phyloP scores from a whole-genome alignment of 2,797 vertebrate genomes.

The Falco naumanni region DNA sequence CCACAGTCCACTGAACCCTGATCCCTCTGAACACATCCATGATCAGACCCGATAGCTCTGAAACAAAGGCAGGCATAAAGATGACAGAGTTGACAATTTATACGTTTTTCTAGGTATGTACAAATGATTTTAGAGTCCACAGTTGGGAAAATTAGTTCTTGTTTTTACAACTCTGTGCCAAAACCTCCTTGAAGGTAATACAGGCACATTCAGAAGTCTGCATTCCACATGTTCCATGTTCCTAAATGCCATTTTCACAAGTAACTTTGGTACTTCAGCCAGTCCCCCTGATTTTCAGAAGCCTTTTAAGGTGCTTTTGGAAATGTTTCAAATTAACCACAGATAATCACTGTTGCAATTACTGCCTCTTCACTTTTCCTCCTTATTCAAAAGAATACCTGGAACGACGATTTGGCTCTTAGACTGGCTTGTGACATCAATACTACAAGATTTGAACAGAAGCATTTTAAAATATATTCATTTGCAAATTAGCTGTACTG shows the following conservation, averaged over 20 bases:
- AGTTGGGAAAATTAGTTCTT: background rate
- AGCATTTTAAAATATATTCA: background rate
- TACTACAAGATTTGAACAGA: background rate
- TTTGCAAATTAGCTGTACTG: background rate
- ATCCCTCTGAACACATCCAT: background rate
- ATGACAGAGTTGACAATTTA: background rate
- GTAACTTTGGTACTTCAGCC: background rate
- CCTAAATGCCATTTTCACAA: background rate
- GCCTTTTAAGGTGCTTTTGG: background rate
- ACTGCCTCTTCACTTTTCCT: background rate
- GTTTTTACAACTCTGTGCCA: background rate
- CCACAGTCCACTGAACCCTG: background rate
- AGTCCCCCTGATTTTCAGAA: background rate
- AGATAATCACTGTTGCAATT: background rate
- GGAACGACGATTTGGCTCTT: background rate
- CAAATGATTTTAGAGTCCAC: background rate
- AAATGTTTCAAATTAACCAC: background rate
- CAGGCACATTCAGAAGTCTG: background rate
- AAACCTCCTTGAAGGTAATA: background rate
- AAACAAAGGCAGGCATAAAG: background rate
- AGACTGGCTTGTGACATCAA: background rate
- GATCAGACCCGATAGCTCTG: background rate
- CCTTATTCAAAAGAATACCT: background rate
- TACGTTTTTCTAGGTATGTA: background rate
- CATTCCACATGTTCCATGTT: background rate